phyloP scores from a whole-genome alignment of 2,797 vertebrate species.

The Emydoidea blandingii region DNA sequence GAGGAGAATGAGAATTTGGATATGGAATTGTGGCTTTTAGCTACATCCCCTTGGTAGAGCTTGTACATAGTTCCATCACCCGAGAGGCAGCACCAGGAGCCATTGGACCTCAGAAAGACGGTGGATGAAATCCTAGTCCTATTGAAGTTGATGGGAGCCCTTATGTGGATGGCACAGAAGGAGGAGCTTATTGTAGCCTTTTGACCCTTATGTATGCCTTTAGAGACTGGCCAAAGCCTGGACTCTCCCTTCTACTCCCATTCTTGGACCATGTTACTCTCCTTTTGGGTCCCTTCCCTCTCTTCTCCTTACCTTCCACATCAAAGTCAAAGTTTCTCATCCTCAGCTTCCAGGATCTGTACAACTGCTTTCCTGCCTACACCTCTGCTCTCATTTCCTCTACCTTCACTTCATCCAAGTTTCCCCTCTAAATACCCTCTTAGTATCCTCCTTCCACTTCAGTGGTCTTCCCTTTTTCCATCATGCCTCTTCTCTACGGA shows the following conservation, averaged over 20 bases:
- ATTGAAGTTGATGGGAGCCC: neutral
- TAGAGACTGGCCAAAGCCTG: neutral
- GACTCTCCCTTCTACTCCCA: neutral
- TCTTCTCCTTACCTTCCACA: neutral
- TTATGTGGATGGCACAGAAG: neutral
- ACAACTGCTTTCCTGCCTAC: neutral
- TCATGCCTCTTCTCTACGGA: neutral
- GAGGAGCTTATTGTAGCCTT: neutral
- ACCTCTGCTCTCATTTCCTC: neutral
- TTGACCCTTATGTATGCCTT: neutral
- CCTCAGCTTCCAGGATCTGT: neutral
- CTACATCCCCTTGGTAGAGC: neutral
- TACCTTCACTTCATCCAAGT: neutral
- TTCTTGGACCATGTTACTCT: neutral
- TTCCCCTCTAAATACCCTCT: neutral
- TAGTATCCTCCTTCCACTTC: neutral
- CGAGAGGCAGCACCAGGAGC: neutral
- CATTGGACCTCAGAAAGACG: neutral
- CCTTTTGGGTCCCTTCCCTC: neutral
- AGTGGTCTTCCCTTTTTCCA: neutral
- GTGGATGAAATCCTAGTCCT: neutral
- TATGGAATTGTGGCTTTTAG: neutral
- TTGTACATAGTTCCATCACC: neutral
- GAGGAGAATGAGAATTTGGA: neutral
- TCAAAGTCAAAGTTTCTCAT: neutral